phyloP scores from a whole-genome alignment of 1,140 invertebrate species.

The Drosophila pseudoananassae region DNA sequence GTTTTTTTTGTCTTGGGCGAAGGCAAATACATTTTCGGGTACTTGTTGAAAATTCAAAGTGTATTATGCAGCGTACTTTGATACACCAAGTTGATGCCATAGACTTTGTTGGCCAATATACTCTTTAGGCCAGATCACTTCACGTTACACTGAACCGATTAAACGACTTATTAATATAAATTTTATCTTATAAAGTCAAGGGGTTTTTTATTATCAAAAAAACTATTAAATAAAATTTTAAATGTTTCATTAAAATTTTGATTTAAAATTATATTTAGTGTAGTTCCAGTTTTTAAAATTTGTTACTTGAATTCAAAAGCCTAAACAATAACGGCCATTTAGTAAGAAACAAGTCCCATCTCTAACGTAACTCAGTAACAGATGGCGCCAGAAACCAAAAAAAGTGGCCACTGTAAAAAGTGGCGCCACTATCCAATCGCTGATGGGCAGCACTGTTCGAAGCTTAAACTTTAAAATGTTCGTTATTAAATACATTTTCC shows the following conservation, averaged over 20 bases:
- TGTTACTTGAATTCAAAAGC: too few species aligned
- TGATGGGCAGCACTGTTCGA: neutral
- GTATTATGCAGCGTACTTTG: neutral
- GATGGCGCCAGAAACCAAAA: neutral
- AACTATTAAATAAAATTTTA: too few species aligned
- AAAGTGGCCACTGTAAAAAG: neutral
- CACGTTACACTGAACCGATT: neutral
- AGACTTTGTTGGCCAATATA: neutral
- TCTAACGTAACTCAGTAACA: neutral
- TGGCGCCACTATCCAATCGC: neutral
- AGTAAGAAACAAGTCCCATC: neutral
- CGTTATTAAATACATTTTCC: too few species aligned
- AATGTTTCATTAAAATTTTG: too few species aligned
- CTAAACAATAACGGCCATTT: too few species aligned
- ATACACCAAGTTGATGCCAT: neutral
- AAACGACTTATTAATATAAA: neutral
- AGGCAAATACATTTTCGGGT: neutral
- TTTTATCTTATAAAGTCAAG: too few species aligned
- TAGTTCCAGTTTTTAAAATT: too few species aligned
- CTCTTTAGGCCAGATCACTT: neutral
- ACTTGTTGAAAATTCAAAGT: neutral
- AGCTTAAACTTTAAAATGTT: neutral
- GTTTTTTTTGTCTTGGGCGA: conserved; percentile 17
- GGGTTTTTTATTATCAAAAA: too few species aligned
- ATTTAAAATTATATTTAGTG: too few species aligned